Evolutionary conservation across 2,888 invertebrate species (phyloP).

Genomic region (Campoletis raptor): DNA sequence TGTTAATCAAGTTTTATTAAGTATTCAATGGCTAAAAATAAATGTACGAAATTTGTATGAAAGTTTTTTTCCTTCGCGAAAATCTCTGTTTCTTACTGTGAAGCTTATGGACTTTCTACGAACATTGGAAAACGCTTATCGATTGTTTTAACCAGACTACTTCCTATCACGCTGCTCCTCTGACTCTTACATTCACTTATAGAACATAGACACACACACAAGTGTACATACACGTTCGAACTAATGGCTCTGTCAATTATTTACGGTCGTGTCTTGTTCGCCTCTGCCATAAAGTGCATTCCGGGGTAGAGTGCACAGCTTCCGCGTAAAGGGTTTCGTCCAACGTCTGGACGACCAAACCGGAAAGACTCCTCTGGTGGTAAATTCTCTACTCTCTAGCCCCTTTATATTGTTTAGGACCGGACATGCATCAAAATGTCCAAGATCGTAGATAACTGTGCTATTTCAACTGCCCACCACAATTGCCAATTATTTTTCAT

Average conservation of each 20-base stretch:
- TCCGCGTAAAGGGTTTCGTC: conserved; percentile 52
- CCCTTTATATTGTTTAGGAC: conserved; percentile 12
- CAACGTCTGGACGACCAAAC: conserved; percentile 32
- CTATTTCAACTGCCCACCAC: not conserved
- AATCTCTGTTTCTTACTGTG: not conserved
- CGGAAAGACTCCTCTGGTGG: conserved; percentile 47
- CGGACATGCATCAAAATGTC: conserved; percentile 30
- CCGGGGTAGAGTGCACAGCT: conserved; percentile 51
- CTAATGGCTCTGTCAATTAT: conserved; percentile 69
- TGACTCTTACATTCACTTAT: conserved; percentile 5
- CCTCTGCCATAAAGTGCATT: conserved; percentile 63
- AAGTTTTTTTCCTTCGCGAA: not conserved
- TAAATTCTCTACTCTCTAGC: conserved; percentile 31
- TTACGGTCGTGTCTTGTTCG: conserved; percentile 63
- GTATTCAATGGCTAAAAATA: not conserved
- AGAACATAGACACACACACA: conserved; percentile 3
- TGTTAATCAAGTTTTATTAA: too few relatives aligned
- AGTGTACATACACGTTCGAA: conserved; percentile 34
- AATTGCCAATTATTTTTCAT: conserved; percentile 30
- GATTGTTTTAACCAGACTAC: conserved; percentile 44
- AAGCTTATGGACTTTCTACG: not conserved
- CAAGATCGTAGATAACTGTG: conserved; percentile 23
- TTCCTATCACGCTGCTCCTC: conserved; percentile 2
- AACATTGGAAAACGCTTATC: conserved; percentile 49
- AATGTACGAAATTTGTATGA: not conserved